Evolutionary conservation across 1,140 invertebrate species (phyloP).

Genomic region (Uloborus diversus): DNA sequence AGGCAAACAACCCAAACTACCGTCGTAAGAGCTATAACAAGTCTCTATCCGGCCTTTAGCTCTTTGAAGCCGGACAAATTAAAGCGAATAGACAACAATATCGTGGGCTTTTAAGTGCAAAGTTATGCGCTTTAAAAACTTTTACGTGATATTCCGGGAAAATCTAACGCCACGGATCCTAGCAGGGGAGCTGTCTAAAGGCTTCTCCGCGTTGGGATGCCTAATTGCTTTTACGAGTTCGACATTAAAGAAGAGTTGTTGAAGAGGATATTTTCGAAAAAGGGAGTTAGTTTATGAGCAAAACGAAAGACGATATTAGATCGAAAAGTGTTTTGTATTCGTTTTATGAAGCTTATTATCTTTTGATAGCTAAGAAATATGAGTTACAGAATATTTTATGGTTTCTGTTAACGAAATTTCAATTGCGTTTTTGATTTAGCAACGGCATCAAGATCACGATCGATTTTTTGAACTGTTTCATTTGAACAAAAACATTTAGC

Average conservation of each 20-base stretch:
- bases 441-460: too few species aligned
- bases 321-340: conserved; percentile 6
- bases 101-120: conserved; percentile 16
- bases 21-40: too few species aligned
- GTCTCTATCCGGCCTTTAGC: too few species aligned
- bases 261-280: background rate
- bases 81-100: background rate
- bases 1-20: too few species aligned
- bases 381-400: too few species aligned
- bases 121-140: conserved; percentile 11
- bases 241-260: conserved; percentile 4
- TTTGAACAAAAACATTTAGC: too few species aligned
- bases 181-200: background rate
- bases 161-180: too few species aligned
- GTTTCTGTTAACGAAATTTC: too few species aligned
- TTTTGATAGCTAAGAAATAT: conserved; percentile 10
- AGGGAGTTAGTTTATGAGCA: background rate
- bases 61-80: conserved; percentile 1
- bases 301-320: background rate
- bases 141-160: too few species aligned
- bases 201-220: background rate
- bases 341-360: conserved; percentile 3
- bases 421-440: too few species aligned
- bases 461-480: too few species aligned
- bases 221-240: conserved; percentile 43